phyloP scores from a whole-genome alignment of 2,888 invertebrate species.

The Callosobruchus maculatus region DNA sequence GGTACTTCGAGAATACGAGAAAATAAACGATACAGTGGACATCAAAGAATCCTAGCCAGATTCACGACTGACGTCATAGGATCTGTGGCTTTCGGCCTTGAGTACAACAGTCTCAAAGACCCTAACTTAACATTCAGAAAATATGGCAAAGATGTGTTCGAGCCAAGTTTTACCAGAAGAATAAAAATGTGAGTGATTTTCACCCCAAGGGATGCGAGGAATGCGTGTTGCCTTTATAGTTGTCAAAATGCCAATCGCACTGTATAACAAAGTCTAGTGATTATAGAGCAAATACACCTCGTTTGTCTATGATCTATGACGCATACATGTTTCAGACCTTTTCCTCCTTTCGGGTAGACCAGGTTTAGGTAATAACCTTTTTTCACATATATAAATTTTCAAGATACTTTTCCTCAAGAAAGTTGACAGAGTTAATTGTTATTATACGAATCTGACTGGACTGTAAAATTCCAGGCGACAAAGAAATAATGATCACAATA shows the following conservation, averaged over 20 bases:
- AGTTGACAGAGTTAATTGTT: no score
- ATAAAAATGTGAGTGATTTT: neutral
- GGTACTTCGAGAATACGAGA: conserved; percentile 14
- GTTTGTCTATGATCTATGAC: no score
- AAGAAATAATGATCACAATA: conserved; percentile 7
- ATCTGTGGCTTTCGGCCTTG: conserved; percentile 56
- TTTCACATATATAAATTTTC: no score
- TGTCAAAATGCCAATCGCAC: no score
- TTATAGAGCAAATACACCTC: no score
- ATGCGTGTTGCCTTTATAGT: no score
- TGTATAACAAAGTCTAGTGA: no score
- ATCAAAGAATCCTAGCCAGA: conserved; percentile 51
- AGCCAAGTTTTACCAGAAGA: neutral
- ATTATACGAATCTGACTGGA: neutral
- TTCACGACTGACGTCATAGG: conserved; percentile 59
- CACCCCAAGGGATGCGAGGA: neutral
- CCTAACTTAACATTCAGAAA: conserved; percentile 50
- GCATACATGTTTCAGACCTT: no score
- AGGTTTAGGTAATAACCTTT: no score
- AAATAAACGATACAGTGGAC: conserved; percentile 15
- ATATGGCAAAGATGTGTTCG: conserved; percentile 26
- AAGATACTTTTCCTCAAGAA: no score
- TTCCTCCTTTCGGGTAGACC: no score
- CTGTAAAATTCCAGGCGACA: conserved; percentile 6
- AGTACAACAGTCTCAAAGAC: conserved; percentile 54